Percentiles rank a stretch among this genome's conserved stretches.
phyloP scores from a whole-genome alignment of 2,113 vertebrate genomes.

The Brachionichthys hirsutus region DNA sequence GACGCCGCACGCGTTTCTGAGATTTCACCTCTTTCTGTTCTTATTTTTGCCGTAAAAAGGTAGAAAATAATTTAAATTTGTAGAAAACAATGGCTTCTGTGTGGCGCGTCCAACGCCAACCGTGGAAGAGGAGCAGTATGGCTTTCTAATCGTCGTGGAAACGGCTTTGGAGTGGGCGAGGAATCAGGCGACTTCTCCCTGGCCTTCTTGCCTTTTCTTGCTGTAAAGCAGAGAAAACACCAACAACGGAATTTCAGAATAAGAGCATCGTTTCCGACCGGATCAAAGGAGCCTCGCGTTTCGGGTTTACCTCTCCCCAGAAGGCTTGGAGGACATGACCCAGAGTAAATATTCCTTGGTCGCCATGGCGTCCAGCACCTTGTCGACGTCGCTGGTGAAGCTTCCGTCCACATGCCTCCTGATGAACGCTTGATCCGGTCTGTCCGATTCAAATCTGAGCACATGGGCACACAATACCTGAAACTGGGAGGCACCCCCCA shows the following conservation, averaged over 20 bases:
- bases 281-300: neutral
- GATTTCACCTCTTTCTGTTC: slow-evolving; percentile 48
- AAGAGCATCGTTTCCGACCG: neutral
- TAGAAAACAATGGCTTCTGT: slow-evolving; percentile 60
- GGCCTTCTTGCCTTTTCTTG: slow-evolving; percentile 73
- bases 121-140: slow-evolving; percentile 74
- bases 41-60: slow-evolving; percentile 57
- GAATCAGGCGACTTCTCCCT: slow-evolving; percentile 72
- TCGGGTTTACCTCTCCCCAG: slow-evolving; percentile 66
- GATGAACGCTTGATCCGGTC: slow-evolving; percentile 69
- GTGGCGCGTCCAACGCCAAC: slow-evolving; percentile 37
- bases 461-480: slow-evolving; percentile 62
- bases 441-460: slow-evolving; percentile 80
- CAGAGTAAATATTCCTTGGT: slow-evolving; percentile 94
- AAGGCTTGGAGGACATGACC: slow-evolving; percentile 90
- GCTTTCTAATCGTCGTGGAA: slow-evolving; percentile 79
- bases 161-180: slow-evolving; percentile 40
- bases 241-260: neutral
- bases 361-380: slow-evolving; percentile 91
- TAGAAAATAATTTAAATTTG: slow-evolving; percentile 70
- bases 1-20: slow-evolving; percentile 55
- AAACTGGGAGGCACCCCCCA: no score
- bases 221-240: slow-evolving; percentile 66
- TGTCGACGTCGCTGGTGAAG: slow-evolving; percentile 95
- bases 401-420: slow-evolving; percentile 93